Evolutionary conservation across 2,888 invertebrate species (phyloP).

Genomic region (Drosophila histrio): DNA sequence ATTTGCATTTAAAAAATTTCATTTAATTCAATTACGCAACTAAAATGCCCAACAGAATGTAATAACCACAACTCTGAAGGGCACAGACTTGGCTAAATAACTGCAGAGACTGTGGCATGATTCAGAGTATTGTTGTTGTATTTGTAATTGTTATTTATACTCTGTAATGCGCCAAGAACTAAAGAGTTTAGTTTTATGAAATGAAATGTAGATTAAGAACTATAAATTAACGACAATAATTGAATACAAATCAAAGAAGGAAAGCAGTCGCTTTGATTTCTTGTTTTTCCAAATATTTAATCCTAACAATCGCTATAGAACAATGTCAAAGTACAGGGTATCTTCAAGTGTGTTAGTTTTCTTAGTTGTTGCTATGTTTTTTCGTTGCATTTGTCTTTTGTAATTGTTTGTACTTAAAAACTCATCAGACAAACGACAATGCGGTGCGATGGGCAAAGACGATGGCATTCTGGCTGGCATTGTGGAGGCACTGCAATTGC

Average conservation of each 20-base stretch:
- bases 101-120: constrained; percentile 39
- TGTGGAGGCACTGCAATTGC: constrained; percentile 36
- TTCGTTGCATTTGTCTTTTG: constrained; percentile 61
- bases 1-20: constrained; percentile 62
- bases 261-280: too few relatives aligned
- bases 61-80: constrained; percentile 50
- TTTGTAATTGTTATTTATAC: constrained; percentile 18
- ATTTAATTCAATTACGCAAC: constrained; percentile 71
- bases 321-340: neutral
- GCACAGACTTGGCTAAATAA: constrained; percentile 46
- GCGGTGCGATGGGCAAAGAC: constrained; percentile 36
- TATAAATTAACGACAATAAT: too few relatives aligned
- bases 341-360: neutral
- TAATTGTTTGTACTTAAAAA: constrained; percentile 79
- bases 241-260: too few relatives aligned
- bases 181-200: neutral
- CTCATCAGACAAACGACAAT: constrained; percentile 77
- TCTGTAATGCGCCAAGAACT: neutral
- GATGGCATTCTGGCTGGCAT: constrained; percentile 4
- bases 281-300: too few relatives aligned
- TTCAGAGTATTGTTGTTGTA: constrained; percentile 37
- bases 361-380: neutral
- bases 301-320: too few relatives aligned
- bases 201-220: too few relatives aligned
- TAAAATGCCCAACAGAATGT: constrained; percentile 60